Evolutionary conservation across 2,888 invertebrate genomes (phyloP).

Genomic region (Lagria hirta): DNA sequence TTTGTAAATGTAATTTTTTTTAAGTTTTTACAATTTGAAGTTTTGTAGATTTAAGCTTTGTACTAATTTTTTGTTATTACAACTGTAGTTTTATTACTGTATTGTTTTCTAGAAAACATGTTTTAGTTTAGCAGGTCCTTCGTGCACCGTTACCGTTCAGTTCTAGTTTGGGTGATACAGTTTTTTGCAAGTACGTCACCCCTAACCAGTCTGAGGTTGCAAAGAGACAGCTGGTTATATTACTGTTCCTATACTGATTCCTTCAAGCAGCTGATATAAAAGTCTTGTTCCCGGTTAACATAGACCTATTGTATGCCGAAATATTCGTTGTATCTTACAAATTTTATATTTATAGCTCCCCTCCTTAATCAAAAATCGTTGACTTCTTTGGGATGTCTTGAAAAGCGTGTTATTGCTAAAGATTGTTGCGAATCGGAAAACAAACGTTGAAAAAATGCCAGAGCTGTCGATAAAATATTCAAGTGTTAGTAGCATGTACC

Average conservation of each 20-base stretch:
- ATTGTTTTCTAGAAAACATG: no score
- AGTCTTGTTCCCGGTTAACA: conserved; percentile 26
- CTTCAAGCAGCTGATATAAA: conserved; percentile 28
- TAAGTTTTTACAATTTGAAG: no score
- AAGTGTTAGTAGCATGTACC: no score
- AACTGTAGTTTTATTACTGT: no score
- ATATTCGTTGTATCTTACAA: conserved; percentile 26
- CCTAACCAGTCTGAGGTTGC: conserved; percentile 30
- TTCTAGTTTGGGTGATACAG: conserved; percentile 24
- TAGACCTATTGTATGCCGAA: conserved; percentile 23
- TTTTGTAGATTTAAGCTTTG: no score
- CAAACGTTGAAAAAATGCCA: no score
- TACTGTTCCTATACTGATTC: conserved; percentile 25
- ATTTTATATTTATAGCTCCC: conserved; percentile 17
- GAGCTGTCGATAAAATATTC: no score
- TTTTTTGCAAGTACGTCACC: conserved; percentile 28
- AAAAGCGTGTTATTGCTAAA: no score
- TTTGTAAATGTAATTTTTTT: no score
- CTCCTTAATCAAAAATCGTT: conserved; percentile 13
- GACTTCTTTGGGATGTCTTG: conserved; percentile 7
- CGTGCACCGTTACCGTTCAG: conserved; percentile 15
- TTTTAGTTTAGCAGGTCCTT: conserved; percentile 20
- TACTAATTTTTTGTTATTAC: no score
- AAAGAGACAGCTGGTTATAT: conserved; percentile 25
- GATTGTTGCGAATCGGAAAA: no score